Base-by-base conservation (phyloP, 2,113 vertebrate genomes). In the Mirounga angustirostris region DNA sequence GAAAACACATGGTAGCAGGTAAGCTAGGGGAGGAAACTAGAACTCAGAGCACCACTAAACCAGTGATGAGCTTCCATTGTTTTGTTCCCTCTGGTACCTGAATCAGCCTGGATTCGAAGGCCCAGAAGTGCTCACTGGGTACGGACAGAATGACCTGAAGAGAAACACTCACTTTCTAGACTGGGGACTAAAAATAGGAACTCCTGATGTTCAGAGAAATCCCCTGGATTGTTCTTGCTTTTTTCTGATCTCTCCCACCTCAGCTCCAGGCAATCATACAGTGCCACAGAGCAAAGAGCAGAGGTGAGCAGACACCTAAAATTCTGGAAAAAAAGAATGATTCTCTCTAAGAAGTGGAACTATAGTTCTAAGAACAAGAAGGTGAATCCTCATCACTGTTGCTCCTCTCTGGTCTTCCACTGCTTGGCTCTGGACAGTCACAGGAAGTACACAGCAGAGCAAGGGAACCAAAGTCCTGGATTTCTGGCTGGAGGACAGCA, bases 21-120 rank as follows among this genome's bases (percentile, higher is more conserved):
- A 85, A 65, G 76, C 21, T 61, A 1, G 24, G n/a, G 54, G 79
- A 74, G 11, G 14, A 83, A 65, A 76, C 33, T 16, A 36, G 8
- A 87, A 87, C 59, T 52, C 73, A 61, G 36, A 73, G 56, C 15
- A 54, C 58, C 36, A n/a, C 76, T 65, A 89, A 92, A 61, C 22
- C 54, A 58, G 50, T 10, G 6, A 59, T 18, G 4, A 67, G 43
- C 87, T 76, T 56, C 76, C 7, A 24, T 4, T 85, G 4, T 21
- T 90, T 52, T 89, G 12, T 46, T 56, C 30, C 50, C 54, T 33
- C 28, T 22, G 9, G 28, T 46, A 84, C 88, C 22, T 46, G 46
- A 94, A 40, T n/a, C 13, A 56, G 15, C 12, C 9, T 91, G 28
- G 13, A 80, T 24, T 90, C 43, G 91, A 94, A 97, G 63, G 92